phyloP scores from a whole-genome alignment of 2,797 vertebrate species.

The Gymnothorax reevesii region DNA sequence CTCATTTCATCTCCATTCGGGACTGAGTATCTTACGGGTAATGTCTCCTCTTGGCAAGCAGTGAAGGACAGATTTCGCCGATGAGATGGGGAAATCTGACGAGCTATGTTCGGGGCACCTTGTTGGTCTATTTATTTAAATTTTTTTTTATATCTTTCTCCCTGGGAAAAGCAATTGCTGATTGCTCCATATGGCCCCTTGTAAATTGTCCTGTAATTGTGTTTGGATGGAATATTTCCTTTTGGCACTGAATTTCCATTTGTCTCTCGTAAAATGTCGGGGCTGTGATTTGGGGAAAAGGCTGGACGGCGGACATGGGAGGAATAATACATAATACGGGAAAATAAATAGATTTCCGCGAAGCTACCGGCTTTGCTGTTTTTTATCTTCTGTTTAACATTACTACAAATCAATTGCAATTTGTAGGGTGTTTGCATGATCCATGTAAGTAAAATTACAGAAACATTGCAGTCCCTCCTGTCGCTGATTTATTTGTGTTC shows the following conservation, averaged over 20 bases:
- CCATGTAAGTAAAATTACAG: neutral
- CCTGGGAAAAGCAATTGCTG: slow-evolving; percentile 55
- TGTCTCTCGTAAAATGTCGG: slow-evolving; percentile 45
- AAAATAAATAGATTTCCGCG: slow-evolving; percentile 42
- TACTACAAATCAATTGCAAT: slow-evolving; percentile 39
- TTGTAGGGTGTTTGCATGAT: slow-evolving; percentile 34
- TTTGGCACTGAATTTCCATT: slow-evolving; percentile 57
- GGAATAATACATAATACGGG: slow-evolving; percentile 54
- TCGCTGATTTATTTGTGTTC: neutral
- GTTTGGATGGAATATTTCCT: slow-evolving; percentile 65
- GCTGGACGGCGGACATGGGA: slow-evolving; percentile 49
- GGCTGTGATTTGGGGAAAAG: slow-evolving; percentile 51
- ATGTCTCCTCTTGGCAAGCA: slow-evolving; percentile 59
- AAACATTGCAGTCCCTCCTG: neutral
- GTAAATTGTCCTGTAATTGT: slow-evolving; percentile 69
- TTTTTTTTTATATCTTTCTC: slow-evolving; percentile 43
- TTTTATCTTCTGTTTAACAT: slow-evolving; percentile 30
- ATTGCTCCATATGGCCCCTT: slow-evolving; percentile 64
- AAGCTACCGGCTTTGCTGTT: slow-evolving; percentile 39
- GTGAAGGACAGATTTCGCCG: slow-evolving; percentile 61
- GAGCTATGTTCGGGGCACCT: slow-evolving; percentile 45
- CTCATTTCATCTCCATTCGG: slow-evolving; percentile 45
- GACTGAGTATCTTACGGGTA: slow-evolving; percentile 55
- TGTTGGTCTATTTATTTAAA: neutral
- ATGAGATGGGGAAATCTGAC: slow-evolving; percentile 54